Conservation (phyloP, 1,140 invertebrate species). For the Scaptomyza montana region DNA sequence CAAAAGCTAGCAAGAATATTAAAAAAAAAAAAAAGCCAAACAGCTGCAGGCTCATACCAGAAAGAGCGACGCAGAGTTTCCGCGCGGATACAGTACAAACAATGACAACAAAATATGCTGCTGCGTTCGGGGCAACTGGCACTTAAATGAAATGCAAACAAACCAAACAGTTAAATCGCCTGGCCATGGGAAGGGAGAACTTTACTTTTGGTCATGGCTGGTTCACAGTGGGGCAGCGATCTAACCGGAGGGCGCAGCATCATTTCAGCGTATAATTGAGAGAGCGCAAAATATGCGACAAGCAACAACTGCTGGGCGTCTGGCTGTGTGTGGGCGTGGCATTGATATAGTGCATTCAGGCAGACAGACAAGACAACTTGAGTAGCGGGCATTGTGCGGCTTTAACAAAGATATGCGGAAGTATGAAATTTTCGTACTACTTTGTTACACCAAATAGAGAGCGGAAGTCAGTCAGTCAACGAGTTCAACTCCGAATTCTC, state of each 20-base stretch:
- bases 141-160: constrained; percentile 80
- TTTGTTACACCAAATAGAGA: constrained; percentile 79
- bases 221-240: constrained; percentile 32
- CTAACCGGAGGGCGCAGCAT: constrained; percentile 72
- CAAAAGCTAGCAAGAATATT: constrained; percentile 7
- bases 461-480: constrained; percentile 79
- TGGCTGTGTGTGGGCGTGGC: constrained; percentile 57
- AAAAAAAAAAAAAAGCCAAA: constrained; percentile 6
- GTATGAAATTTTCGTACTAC: constrained; percentile 80
- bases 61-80: neutral
- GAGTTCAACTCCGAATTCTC: constrained; percentile 52
- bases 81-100: constrained; percentile 56
- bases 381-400: constrained; percentile 30
- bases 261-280: constrained; percentile 81
- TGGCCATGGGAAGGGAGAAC: constrained; percentile 24
- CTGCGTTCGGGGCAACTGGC: constrained; percentile 49
- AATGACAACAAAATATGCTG: constrained; percentile 81
- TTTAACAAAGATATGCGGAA: constrained; percentile 72
- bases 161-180: constrained; percentile 70
- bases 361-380: constrained; percentile 11
- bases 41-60: constrained; percentile 13
- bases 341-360: neutral
- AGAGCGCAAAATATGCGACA: constrained; percentile 75
- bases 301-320: constrained; percentile 57
- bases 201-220: neutral